Percentiles rank a stretch among this genome's conserved stretches.
Conservation (phyloP, 2,888 invertebrate species). For the Caprella mutica region DNA sequence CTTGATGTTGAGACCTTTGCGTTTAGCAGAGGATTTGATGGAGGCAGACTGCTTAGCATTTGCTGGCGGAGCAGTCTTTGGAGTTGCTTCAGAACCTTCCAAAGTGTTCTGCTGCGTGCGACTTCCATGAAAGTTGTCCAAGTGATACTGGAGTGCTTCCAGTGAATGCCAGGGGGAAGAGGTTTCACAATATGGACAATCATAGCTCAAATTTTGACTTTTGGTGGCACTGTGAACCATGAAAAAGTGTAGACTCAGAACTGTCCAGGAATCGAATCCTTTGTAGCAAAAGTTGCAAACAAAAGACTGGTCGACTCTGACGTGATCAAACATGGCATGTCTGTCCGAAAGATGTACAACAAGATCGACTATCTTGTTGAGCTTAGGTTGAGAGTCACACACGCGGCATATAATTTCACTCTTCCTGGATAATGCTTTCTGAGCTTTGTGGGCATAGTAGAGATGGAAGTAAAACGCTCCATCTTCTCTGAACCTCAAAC, state of each 20-base stretch:
- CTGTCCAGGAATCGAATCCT: slow-evolving; percentile 33
- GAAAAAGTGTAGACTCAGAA: slow-evolving; percentile 32
- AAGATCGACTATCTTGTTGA: slow-evolving; percentile 31
- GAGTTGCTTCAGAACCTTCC: slow-evolving; percentile 19
- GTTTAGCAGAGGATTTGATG: slow-evolving; percentile 1
- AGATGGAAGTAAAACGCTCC: slow-evolving; percentile 33
- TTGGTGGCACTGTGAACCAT: slow-evolving; percentile 34
- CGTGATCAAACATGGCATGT: slow-evolving; percentile 33
- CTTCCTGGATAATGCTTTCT: slow-evolving; percentile 25
- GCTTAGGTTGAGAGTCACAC: slow-evolving; percentile 23
- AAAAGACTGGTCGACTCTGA: slow-evolving; percentile 28
- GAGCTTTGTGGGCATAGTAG: slow-evolving; percentile 33
- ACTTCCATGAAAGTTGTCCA: slow-evolving; percentile 30
- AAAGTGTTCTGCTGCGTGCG: slow-evolving; percentile 16
- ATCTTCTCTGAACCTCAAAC: slow-evolving; percentile 30
- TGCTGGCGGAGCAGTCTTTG: slow-evolving; percentile 21
- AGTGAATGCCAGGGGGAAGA: slow-evolving; percentile 33
- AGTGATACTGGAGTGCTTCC: slow-evolving; percentile 32
- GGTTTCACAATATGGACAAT: slow-evolving; percentile 32
- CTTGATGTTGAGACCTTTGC: background rate
- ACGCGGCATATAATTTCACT: slow-evolving; percentile 31
- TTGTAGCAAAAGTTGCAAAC: slow-evolving; percentile 33
- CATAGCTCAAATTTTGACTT: slow-evolving; percentile 32
- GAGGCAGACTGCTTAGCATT: slow-evolving; percentile 3
- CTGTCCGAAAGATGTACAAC: slow-evolving; percentile 31